phyloP scores from a whole-genome alignment of 1,140 invertebrate species.

The Tetramorium parvispinum region DNA sequence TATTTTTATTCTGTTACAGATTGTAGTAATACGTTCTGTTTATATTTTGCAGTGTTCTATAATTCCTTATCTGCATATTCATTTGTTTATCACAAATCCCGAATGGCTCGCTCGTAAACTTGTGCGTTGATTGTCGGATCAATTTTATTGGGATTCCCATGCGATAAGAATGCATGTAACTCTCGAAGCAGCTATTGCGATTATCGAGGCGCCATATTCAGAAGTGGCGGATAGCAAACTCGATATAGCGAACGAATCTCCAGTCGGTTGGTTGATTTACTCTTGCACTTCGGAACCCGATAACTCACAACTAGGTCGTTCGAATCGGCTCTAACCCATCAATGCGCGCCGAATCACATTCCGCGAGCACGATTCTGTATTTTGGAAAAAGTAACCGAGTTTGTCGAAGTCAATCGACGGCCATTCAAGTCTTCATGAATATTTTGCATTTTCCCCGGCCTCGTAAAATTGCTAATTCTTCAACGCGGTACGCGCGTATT shows the following conservation, averaged over 20 bases:
- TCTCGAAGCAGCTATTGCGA: conserved; percentile 40
- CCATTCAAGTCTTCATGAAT: conserved; percentile 17
- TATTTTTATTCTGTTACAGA: neutral
- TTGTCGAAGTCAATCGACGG: conserved; percentile 20
- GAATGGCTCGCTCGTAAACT: neutral
- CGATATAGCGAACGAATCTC: conserved; percentile 50
- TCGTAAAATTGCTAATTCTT: neutral
- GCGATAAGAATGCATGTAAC: conserved; percentile 48
- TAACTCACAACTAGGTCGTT: conserved; percentile 60
- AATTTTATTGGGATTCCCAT: neutral
- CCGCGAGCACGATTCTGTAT: conserved; percentile 30
- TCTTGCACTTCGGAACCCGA: conserved; percentile 52
- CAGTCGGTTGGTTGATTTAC: conserved; percentile 52
- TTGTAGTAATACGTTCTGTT: neutral
- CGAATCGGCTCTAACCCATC: conserved; percentile 45
- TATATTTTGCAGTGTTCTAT: too few relatives aligned
- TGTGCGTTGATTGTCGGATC: neutral
- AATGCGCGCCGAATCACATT: conserved; percentile 55
- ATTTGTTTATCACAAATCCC: neutral
- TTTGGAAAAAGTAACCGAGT: conserved; percentile 39
- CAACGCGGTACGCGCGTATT: too few relatives aligned
- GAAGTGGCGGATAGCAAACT: conserved; percentile 54
- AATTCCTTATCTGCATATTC: neutral
- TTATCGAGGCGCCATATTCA: conserved; percentile 39
- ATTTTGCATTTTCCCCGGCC: conserved; percentile 19